Evolutionary conservation across 2,888 invertebrate genomes (phyloP).

Genomic region (Caenorhabditis doughertyi): DNA sequence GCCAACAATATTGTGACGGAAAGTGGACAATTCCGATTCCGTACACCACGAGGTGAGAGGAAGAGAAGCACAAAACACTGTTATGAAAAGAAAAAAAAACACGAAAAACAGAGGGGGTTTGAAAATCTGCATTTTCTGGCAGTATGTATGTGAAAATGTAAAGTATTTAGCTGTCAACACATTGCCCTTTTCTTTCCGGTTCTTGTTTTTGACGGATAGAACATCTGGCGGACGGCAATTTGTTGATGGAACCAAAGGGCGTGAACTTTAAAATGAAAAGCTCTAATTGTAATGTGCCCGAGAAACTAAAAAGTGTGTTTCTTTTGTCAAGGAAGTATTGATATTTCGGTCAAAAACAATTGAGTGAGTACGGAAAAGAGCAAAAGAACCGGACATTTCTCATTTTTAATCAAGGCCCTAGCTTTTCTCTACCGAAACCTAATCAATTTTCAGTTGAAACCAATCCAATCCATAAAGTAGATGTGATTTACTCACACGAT

Average conservation of each 20-base stretch:
- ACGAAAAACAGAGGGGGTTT: too few relatives aligned
- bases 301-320: too few relatives aligned
- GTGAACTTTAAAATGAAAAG: slow-evolving; percentile 23
- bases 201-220: not conserved
- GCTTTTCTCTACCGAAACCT: not conserved
- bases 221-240: slow-evolving; percentile 43
- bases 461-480: slow-evolving; percentile 81
- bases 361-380: too few relatives aligned
- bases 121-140: slow-evolving; percentile 46
- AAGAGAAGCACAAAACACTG: not conserved
- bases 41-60: slow-evolving; percentile 69
- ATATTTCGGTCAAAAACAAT: too few relatives aligned
- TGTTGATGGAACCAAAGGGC: slow-evolving; percentile 1
- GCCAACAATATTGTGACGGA: slow-evolving; percentile 76
- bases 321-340: too few relatives aligned
- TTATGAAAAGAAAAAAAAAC: not conserved
- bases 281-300: not conserved
- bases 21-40: slow-evolving; percentile 79
- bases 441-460: slow-evolving; percentile 68
- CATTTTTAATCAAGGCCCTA: not conserved
- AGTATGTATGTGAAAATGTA: slow-evolving; percentile 48
- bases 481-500: slow-evolving; percentile 82
- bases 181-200: slow-evolving; percentile 27
- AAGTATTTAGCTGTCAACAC: slow-evolving; percentile 54
- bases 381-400: slow-evolving; percentile 53